Base-by-base conservation (phyloP, 2,113 vertebrate species). In the Triplophysa dalaica region DNA sequence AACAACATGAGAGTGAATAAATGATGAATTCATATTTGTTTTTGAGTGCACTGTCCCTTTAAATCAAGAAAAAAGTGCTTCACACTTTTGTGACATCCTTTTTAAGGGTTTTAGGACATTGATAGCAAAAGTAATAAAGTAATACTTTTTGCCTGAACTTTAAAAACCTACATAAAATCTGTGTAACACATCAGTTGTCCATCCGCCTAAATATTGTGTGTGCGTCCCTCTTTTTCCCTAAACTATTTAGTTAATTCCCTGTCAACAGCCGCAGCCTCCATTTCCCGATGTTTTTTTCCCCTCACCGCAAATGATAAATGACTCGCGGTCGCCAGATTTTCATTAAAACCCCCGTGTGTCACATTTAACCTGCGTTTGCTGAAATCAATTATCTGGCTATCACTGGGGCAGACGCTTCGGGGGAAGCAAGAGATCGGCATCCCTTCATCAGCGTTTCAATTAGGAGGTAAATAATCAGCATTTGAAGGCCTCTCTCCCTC, bases 341-440 rank as follows among this genome's bases (percentile, higher is more conserved):
- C 94, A 95, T 95, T 94, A 94, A 94, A 93, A 93, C 92, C 94
- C 94, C 92, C 94, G 93, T 94, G 93, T 94, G 94, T 95, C 94
- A 96, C 94, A 95, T 95, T 95, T 96, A 95, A 95, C 95, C 95
- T 93, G 93, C 94, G 92, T 81, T 95, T 94, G 94, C 92, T 79
- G 92, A 93, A 95, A 95, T 94, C 94, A 95, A 96, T 95, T 95
- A 95, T 93, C 93, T 92, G 82, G 90, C 89, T 94, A 94, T 94
- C 93, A 94, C 91, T 93, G 93, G 94, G 90, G 92, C 93, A 91
- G 93, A 83, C 82, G 92, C 79, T 87, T 89, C 77, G 74, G 86
- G 50, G 67, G 90, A 90, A 90, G 88, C 90, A 93, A 89, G 81
- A 87, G 74, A 81, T 87, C 80, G 86, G 74, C 86, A 84, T 90